phyloP scores from a whole-genome alignment of 2,113 vertebrate genomes.

The Calyptomena viridis region DNA sequence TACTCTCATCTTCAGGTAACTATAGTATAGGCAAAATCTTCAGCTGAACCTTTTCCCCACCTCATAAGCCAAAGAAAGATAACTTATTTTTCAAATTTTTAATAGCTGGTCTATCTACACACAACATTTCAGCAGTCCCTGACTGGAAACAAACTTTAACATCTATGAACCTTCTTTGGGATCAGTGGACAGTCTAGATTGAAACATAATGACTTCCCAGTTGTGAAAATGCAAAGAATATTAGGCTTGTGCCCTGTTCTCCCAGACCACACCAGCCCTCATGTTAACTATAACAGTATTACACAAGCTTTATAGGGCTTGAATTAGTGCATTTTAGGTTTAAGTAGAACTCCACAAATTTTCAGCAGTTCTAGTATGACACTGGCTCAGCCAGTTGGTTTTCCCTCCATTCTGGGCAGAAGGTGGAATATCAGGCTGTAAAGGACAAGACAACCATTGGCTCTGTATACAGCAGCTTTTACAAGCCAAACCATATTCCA shows the following conservation, averaged over 20 bases:
- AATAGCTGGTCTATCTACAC: not conserved
- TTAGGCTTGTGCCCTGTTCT: not conserved
- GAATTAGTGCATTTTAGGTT: conserved; percentile 2
- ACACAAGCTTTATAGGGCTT: not conserved
- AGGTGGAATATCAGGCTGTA: not conserved
- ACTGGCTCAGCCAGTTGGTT: not conserved
- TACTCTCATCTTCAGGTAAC: not conserved
- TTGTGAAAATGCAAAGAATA: not conserved
- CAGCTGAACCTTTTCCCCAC: not conserved
- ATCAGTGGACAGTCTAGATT: not conserved
- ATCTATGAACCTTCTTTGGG: not conserved
- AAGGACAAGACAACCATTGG: conserved; percentile 27
- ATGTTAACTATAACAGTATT: not conserved
- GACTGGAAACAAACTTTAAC: not conserved
- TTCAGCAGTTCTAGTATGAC: not conserved
- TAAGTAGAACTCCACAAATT: conserved; percentile 32
- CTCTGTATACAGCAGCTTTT: not conserved
- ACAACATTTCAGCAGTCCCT: not conserved
- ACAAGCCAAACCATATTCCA: conserved; percentile 46
- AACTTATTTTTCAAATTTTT: not conserved
- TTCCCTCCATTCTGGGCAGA: not conserved
- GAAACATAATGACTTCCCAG: not conserved
- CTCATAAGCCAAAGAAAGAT: not conserved
- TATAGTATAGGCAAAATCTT: not conserved
- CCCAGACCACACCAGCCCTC: not conserved